phyloP scores from a whole-genome alignment of 2,888 invertebrate species.

The Temnothorax unifasciatus region DNA sequence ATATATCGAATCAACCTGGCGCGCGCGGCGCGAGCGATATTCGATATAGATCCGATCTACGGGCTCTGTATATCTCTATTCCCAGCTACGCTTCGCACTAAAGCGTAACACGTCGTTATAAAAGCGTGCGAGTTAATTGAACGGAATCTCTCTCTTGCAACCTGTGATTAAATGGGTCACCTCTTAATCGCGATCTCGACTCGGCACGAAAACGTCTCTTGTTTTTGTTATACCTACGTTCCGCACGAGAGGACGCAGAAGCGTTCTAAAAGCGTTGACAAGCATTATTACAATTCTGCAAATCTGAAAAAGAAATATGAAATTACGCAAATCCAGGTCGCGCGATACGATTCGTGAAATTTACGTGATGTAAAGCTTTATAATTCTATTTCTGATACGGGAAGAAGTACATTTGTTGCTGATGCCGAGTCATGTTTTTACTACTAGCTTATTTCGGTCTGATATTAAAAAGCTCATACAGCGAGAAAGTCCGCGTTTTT shows the following conservation, averaged over 20 bases:
- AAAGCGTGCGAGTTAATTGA: constrained; percentile 40
- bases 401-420: constrained; percentile 24
- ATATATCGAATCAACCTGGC: neutral
- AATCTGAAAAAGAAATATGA: constrained; percentile 27
- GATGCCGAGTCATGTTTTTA: constrained; percentile 22
- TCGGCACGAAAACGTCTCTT: constrained; percentile 10
- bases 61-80: neutral
- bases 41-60: neutral
- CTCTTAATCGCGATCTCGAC: constrained; percentile 44
- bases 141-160: constrained; percentile 26
- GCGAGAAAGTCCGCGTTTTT: constrained; percentile 3
- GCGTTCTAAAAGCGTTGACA: constrained; percentile 34
- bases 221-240: neutral
- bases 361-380: constrained; percentile 13
- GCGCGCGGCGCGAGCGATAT: no score
- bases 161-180: constrained; percentile 24
- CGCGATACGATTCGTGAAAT: constrained; percentile 18
- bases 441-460: neutral
- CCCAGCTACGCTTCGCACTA: neutral
- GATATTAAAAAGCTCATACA: constrained; percentile 28
- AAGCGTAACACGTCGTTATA: constrained; percentile 1
- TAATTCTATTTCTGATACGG: constrained; percentile 24
- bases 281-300: constrained; percentile 34
- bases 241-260: constrained; percentile 3
- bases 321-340: constrained; percentile 13